Base-by-base conservation (phyloP, 2,888 invertebrate genomes). In the Dione juno region DNA sequence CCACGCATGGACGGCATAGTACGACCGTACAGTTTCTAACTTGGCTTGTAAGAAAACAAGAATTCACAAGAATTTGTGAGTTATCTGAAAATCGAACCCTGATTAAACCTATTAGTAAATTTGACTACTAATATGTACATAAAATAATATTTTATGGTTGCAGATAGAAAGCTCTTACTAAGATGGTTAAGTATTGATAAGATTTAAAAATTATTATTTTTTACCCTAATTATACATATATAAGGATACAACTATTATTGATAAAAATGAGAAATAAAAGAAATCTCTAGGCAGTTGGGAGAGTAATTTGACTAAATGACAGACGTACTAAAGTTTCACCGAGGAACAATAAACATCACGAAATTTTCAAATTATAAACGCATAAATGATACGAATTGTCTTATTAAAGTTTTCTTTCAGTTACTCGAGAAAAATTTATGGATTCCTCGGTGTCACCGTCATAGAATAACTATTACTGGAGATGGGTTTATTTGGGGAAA, bases 271-370 rank as follows among this genome's bases (percentile, higher is more conserved):
- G 72, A 75, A 71, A 63, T 71, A 67, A 69, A 69, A 75, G 81
- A 83, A 84, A 83, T 71, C 79, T 79, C 84, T 88, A 87, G 80
- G 80, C 81, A 88, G 83, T 86, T 88, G 86, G 84, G 86, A 82
- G 78, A 84, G 75, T 86, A 84, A 91, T 88, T 92, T 91, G 92
- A 90, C 90, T 91, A 91, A 88, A 86, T 84, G 87, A 90, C 84
- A 82, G 81, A 74, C 73, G 71, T 53, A 21, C 69, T 75, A 63
- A 59, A 50, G 37, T 61, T 61, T 63, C 66, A 68, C 71, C 66
- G 66, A 66, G 73, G 66, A 66, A 66, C 50, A 37, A 14, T n/a
- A 48, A 64, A 64, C 64, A 35, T 7, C n/a, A 50, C 40, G 16
- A 13, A 8, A 48, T 63, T 8, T 16, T 37, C 35, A 37, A 35